Base-by-base conservation (phyloP, 2,113 vertebrate species). In the Porphyrio hochstetteri region DNA sequence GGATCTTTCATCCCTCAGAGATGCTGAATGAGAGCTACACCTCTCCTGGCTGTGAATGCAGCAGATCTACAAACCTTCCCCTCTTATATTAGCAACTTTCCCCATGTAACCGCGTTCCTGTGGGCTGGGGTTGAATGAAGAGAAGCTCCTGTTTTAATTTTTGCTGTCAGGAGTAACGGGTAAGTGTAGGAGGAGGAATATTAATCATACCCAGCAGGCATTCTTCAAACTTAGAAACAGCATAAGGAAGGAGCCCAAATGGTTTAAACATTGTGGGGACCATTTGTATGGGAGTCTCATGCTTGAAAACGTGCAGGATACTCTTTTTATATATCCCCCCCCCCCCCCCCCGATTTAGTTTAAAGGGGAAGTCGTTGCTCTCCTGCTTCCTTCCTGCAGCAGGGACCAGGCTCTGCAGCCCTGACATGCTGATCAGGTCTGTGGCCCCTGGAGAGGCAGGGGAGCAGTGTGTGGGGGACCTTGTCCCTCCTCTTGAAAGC, bases 201-300 rank as follows among this genome's bases (percentile, higher is more conserved):
- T 93, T 97, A 95, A 92, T 95, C 86, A 96, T 83, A 76, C 88
- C 96, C 86, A 89, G 89, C 88, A 97, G 60, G 93, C 70, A 79
- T 79, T 91, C 94, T 95, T 89, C 92, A 90, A 95, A 92, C 90
- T 95, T 95, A 90, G 92, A 83, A 92, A 81, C 63, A 92, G 85
- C 88, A 92, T 94, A 95, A 96, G 96, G 96, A 97, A 97, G 84
- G 84, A 96, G 71, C 83, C 93, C 94, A 72, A 97, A 92, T 75
- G 94, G 70, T 88, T 95, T 95, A 94, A 96, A 94, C 86, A 88
- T 91, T 86, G 79, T 0, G 3, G 96, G 85, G 90, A 97, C 79
- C 93, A 80, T 95, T 97, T 97, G 80, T 90, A 95, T 90, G 67
- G 72, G 85, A 94, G 91, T 93, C 97, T 96, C 91, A 40, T 96